Evolutionary conservation across 2,888 invertebrate genomes (phyloP).

Genomic region (Harmothoe impar): DNA sequence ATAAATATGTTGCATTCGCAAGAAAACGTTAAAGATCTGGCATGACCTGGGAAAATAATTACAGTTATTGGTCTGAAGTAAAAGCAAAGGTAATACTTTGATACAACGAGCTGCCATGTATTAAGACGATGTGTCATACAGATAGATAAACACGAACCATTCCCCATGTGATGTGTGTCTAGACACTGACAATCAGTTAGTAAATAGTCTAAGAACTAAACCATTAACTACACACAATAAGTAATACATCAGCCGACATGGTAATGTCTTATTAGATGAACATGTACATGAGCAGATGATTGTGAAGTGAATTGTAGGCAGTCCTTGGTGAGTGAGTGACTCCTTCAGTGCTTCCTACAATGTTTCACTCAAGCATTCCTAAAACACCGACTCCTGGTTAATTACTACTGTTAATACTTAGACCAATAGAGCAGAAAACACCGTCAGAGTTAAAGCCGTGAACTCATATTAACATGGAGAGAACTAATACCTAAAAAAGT

Average conservation of each 20-base stretch:
- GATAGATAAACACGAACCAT: background rate
- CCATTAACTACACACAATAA: slow-evolving; percentile 39
- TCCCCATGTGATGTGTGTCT: background rate
- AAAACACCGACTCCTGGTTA: slow-evolving; percentile 18
- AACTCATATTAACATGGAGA: background rate
- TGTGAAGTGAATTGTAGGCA: slow-evolving; percentile 54
- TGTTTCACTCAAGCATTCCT: slow-evolving; percentile 60
- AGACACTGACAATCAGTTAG: slow-evolving; percentile 32
- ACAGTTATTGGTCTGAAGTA: no score
- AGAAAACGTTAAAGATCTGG: background rate
- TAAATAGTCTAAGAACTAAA: slow-evolving; percentile 33
- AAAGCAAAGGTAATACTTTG: no score
- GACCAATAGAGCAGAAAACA: slow-evolving; percentile 43
- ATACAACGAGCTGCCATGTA: background rate
- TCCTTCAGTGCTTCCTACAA: slow-evolving; percentile 52
- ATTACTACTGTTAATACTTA: slow-evolving; percentile 31
- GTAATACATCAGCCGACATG: slow-evolving; percentile 42
- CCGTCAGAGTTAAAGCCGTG: slow-evolving; percentile 39
- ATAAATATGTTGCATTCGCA: background rate
- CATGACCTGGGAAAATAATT: no score
- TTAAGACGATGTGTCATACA: background rate
- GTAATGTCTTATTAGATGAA: slow-evolving; percentile 13
- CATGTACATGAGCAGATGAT: slow-evolving; percentile 47
- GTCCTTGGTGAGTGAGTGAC: slow-evolving; percentile 45
- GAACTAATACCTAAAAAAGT: slow-evolving; percentile 44